Evolutionary conservation across 2,113 vertebrate genomes (phyloP).

Genomic region (Petrocephalus zakoni): DNA sequence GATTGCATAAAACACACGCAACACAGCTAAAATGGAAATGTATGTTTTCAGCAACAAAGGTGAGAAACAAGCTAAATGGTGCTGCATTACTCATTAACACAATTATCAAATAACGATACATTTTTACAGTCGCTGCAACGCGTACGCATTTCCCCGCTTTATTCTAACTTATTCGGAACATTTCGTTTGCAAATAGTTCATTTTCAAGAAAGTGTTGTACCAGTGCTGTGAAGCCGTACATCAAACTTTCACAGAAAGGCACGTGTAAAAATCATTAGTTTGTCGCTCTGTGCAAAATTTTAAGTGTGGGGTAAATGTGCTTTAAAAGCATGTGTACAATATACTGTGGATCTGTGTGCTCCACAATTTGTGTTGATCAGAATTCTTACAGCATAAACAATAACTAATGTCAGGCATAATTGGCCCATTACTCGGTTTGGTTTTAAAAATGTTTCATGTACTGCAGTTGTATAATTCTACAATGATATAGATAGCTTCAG

Average conservation of each 20-base stretch:
- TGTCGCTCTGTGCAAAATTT: neutral
- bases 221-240: neutral
- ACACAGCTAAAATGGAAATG: neutral
- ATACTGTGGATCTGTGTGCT: neutral
- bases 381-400: neutral
- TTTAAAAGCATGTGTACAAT: too few species aligned
- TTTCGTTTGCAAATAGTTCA: neutral
- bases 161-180: neutral
- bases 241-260: neutral
- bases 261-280: neutral
- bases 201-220: neutral
- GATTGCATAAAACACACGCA: neutral
- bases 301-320: neutral
- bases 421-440: neutral
- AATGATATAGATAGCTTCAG: neutral
- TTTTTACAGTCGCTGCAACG: neutral
- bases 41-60: neutral
- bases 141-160: neutral
- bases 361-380: neutral
- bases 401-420: neutral
- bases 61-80: neutral
- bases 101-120: neutral
- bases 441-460: neutral
- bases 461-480: neutral
- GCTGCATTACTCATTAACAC: neutral